Evolutionary conservation across 2,797 vertebrate species (phyloP), one percentile per base, ranked within the genome.

Genomic region (Aselliscus stoliczkanus): DNA sequence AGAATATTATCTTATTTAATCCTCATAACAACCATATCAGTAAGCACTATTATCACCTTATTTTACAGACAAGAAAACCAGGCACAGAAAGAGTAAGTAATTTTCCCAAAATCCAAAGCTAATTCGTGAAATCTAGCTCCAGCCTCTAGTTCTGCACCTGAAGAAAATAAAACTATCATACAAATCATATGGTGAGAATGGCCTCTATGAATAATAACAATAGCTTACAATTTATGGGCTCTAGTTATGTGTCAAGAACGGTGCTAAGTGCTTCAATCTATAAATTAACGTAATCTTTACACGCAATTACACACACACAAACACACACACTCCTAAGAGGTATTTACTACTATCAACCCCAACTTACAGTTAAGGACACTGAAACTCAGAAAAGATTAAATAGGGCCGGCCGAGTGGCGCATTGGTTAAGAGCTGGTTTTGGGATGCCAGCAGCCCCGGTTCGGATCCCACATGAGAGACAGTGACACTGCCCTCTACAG

Each of bases 331-430:
- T 56, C 52, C 2, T 27, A 27, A 3, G 20, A 44, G 44, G 81
- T 54, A 90, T 76, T 90, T 76, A n/a, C 72, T 69, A 25, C 60
- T 69, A 39, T 44, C 67, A 81, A 62, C 27, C 42, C 80, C 23
- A 60, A 47, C 75, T 69, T 86, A 37, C 52, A 90, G 70, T 47
- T 7, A 17, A 93, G 31, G 31, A 87, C 72, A 82, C 7, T 50
- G 80, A 95, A 88, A 91, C 52, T 29, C n/a, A 67, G 83, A 73
- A 73, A 73, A 50, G n/a, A 82, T 75, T 42, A 88, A 95, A 60
- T 20, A n/a, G n/a, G n/a, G n/a, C n/a, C n/a, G n/a, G n/a, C n/a
- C n/a, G n/a, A n/a, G n/a, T n/a, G n/a, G n/a, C n/a, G n/a, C n/a
- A n/a, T n/a, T n/a, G n/a, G n/a, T n/a, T n/a, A n/a, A n/a, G n/a